Percentiles rank a stretch among this genome's conserved stretches.
Evolutionary conservation across 92 coral and sea anemone species (phyloP).

Genomic region (Porites evermanni): DNA sequence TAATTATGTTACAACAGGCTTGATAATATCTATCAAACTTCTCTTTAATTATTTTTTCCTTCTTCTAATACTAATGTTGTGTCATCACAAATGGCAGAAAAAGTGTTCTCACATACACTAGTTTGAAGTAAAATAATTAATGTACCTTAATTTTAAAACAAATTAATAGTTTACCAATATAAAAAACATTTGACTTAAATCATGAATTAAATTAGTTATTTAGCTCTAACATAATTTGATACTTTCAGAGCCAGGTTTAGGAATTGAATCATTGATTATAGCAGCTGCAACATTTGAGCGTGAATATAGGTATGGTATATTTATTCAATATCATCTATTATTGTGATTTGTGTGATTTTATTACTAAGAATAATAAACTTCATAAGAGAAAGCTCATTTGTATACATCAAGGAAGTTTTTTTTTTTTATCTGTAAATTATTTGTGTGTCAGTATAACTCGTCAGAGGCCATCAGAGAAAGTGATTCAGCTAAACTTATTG

Average conservation of each 20-base stretch:
- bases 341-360: background rate
- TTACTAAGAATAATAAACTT: no score
- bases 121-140: no score
- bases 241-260: slow-evolving; percentile 65
- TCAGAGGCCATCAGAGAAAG: slow-evolving; percentile 74
- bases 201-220: background rate
- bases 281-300: slow-evolving; percentile 91
- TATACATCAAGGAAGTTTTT: background rate
- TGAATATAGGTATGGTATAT: slow-evolving; percentile 69
- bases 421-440: background rate
- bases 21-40: no score
- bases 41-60: no score
- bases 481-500: slow-evolving; percentile 77
- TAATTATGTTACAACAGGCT: no score
- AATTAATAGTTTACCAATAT: no score
- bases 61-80: no score
- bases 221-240: background rate
- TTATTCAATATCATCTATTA: background rate
- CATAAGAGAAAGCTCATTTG: no score
- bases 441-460: slow-evolving; percentile 5
- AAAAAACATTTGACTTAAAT: no score
- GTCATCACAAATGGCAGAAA: no score
- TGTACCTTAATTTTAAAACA: no score
- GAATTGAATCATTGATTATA: slow-evolving; percentile 77
- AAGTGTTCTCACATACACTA: no score